phyloP scores from a whole-genome alignment of 1,140 invertebrate genomes.

The Cephus cinctus region DNA sequence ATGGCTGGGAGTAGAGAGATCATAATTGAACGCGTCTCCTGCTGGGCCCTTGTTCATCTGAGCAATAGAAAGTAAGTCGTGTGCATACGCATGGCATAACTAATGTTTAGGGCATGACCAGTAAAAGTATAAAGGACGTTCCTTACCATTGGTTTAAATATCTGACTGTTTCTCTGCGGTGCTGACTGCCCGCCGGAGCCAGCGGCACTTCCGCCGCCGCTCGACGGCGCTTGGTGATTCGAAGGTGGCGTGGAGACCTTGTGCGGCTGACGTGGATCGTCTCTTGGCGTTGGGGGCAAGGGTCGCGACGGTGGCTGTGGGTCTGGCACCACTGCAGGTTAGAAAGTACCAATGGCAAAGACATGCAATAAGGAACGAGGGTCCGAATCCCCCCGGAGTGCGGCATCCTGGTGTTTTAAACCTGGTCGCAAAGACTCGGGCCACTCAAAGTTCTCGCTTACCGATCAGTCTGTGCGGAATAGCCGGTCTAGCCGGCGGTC shows the following conservation, averaged over 20 bases:
- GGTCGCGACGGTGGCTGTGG: conserved; percentile 70
- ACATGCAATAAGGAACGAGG: neutral
- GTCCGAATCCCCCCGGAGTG: neutral
- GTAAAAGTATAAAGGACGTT: no score
- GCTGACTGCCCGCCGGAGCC: conserved; percentile 51
- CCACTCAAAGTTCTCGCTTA: no score
- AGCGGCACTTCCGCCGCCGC: conserved; percentile 38
- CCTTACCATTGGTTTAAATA: conserved; percentile 82
- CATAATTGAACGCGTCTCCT: no score
- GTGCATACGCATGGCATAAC: no score
- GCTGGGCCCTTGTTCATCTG: no score
- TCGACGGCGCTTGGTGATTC: conserved; percentile 45
- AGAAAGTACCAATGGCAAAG: conserved; percentile 18
- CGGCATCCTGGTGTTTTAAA: no score
- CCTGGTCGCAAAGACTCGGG: conserved; percentile 7
- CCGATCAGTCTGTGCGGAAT: conserved; percentile 86
- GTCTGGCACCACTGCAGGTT: conserved; percentile 59
- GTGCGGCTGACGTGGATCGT: conserved; percentile 62
- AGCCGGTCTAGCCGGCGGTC: conserved; percentile 78
- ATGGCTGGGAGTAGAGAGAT: no score
- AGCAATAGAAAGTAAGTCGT: no score
- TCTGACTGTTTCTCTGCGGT: conserved; percentile 74
- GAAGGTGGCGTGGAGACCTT: conserved; percentile 61
- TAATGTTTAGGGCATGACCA: no score
- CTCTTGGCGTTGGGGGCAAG: conserved; percentile 80